A percentile compares a stretch with the other conserved stretches of the same genome.
Conservation (phyloP, 2,797 vertebrate genomes). For the Sebastes matsubarae region DNA sequence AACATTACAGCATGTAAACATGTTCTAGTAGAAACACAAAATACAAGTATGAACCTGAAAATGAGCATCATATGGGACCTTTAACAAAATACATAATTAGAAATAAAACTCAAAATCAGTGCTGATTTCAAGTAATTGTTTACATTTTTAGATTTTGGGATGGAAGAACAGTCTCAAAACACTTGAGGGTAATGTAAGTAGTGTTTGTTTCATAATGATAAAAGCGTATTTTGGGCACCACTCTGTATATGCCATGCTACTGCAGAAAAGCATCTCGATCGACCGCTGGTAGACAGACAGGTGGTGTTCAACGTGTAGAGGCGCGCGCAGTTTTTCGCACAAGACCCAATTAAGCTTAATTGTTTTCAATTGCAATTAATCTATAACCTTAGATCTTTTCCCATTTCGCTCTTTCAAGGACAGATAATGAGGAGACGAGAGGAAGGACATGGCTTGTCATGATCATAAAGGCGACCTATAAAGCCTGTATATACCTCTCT, state of each 20-base stretch:
- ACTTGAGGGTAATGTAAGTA: background rate
- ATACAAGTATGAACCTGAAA: too few relatives aligned
- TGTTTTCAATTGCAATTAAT: background rate
- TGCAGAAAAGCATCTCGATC: background rate
- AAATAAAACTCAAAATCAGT: background rate
- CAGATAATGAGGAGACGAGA: background rate
- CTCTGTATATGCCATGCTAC: background rate
- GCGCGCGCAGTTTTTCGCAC: constrained; percentile 7
- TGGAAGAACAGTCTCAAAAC: background rate
- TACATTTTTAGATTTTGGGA: background rate
- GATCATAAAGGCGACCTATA: constrained; percentile 23
- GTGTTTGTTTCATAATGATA: background rate
- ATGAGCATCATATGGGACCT: too few relatives aligned
- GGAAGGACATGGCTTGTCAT: background rate
- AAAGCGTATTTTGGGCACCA: background rate
- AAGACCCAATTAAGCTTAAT: background rate
- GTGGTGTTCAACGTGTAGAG: background rate
- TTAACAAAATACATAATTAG: background rate
- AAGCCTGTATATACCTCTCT: background rate
- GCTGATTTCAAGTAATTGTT: background rate
- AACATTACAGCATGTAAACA: too few relatives aligned
- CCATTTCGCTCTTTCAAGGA: background rate
- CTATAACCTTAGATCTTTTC: background rate
- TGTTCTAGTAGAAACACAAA: too few relatives aligned
- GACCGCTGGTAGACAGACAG: too few relatives aligned